These are phyloP conservation scores for Caenorhabditis remanei DNA, from an alignment of 1,140 invertebrate species.

Conservation along the genomic window DNA sequence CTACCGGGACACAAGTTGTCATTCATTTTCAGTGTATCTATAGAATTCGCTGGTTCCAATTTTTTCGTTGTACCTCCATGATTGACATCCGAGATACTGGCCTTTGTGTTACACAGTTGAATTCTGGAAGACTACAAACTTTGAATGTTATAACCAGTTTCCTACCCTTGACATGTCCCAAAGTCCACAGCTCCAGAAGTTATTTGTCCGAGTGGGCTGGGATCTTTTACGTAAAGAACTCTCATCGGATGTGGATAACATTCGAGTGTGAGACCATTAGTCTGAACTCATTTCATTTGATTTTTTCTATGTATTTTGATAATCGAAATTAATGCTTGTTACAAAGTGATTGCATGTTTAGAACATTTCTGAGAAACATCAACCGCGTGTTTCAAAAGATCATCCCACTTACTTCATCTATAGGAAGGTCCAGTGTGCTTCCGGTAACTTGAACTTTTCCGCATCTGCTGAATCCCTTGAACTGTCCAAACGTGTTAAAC, in stretches of 20 bases:
- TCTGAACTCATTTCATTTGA: background rate
- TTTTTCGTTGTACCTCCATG: background rate
- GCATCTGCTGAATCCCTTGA: background rate
- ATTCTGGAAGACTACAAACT: background rate
- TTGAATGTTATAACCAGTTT: background rate
- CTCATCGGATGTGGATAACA: background rate
- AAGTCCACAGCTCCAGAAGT: background rate
- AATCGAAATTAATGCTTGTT: too few relatives aligned
- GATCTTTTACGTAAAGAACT: background rate
- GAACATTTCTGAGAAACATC: background rate
- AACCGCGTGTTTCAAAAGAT: background rate
- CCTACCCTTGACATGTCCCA: background rate
- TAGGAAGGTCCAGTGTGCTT: background rate
- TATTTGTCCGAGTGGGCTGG: background rate
- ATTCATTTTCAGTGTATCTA: background rate
- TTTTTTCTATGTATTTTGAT: too few relatives aligned
- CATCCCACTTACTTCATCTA: too few relatives aligned
- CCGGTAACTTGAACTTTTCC: background rate
- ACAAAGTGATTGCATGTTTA: background rate
- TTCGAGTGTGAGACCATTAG: background rate
- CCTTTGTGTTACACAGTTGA: background rate
- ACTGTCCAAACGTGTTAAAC: background rate
- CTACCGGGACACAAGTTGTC: background rate
- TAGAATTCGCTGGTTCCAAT: background rate
- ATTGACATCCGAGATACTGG: background rate